Percentiles rank a stretch among this genome's conserved stretches.
Evolutionary conservation across 1,140 invertebrate species (phyloP).

Genomic region (Drosophila yakuba): DNA sequence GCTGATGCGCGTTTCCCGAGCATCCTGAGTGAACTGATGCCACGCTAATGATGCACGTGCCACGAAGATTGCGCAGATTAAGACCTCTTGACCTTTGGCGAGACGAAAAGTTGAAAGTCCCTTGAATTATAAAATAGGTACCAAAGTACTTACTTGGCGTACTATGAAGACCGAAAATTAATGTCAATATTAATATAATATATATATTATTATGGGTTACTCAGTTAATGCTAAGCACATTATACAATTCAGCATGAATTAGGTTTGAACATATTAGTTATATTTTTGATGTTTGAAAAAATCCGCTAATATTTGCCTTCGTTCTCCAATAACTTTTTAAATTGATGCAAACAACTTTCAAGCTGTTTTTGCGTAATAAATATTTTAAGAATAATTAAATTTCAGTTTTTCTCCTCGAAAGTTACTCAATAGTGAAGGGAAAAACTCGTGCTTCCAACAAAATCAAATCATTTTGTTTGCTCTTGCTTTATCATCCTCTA

Average conservation of each 20-base stretch:
- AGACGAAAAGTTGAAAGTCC: constrained; percentile 5
- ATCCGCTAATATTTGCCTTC: neutral
- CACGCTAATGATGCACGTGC: constrained; percentile 45
- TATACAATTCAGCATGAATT: no score
- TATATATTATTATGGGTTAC: neutral
- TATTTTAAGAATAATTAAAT: constrained; percentile 29
- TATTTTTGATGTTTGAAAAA: neutral
- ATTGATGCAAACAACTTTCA: constrained; percentile 5
- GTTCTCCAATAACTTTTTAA: neutral
- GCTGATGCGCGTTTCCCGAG: constrained; percentile 41
- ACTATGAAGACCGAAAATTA: neutral
- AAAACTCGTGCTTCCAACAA: constrained; percentile 10
- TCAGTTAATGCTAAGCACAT: no score
- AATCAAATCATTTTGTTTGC: constrained; percentile 32
- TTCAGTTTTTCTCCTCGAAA: constrained; percentile 5
- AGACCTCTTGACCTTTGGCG: constrained; percentile 20
- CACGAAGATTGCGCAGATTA: constrained; percentile 31
- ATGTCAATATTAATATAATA: neutral
- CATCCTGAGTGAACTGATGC: constrained; percentile 27
- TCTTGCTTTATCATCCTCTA: constrained; percentile 4
- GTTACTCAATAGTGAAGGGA: neutral
- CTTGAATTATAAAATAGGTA: neutral
- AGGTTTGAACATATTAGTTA: no score
- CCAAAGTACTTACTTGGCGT: neutral
- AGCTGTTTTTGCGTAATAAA: constrained; percentile 5